A percentile compares a stretch with the other conserved stretches of the same genome.
Evolutionary conservation across 2,797 vertebrate species (phyloP).

Genomic region (Syncerus caffer): DNA sequence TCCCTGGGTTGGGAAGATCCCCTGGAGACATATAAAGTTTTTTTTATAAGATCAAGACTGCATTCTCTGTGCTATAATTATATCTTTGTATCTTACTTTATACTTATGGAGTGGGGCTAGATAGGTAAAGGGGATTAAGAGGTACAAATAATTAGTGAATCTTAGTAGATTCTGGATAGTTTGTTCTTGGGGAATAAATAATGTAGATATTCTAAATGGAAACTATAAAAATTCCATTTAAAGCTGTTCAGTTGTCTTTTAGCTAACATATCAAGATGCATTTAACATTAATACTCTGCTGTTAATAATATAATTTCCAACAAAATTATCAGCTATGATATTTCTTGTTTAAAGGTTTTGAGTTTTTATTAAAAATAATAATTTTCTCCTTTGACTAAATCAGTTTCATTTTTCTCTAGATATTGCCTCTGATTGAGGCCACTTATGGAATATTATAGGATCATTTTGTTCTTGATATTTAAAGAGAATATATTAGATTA

Average conservation of each 20-base stretch:
- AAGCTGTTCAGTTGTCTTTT: neutral
- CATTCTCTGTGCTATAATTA: neutral
- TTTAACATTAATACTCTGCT: neutral
- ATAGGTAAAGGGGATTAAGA: neutral
- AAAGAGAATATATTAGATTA: neutral
- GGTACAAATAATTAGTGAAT: neutral
- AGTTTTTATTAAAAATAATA: neutral
- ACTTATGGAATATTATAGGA: neutral
- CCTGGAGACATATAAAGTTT: neutral
- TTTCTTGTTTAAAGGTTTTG: neutral
- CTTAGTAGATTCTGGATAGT: neutral
- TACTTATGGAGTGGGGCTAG: neutral
- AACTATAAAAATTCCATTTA: neutral
- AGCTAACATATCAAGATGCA: neutral
- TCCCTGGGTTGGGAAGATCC: too few relatives aligned
- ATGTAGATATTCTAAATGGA: neutral
- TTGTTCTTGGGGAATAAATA: neutral
- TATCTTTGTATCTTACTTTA: neutral
- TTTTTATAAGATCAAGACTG: neutral
- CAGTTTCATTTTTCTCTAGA: neutral
- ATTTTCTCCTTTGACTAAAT: slow-evolving; percentile 26
- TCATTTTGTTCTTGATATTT: neutral
- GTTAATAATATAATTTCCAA: neutral
- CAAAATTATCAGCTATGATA: neutral
- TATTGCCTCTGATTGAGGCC: neutral